Base-by-base conservation (phyloP, 2,113 vertebrate genomes). In the Phyllostomus hastatus region DNA sequence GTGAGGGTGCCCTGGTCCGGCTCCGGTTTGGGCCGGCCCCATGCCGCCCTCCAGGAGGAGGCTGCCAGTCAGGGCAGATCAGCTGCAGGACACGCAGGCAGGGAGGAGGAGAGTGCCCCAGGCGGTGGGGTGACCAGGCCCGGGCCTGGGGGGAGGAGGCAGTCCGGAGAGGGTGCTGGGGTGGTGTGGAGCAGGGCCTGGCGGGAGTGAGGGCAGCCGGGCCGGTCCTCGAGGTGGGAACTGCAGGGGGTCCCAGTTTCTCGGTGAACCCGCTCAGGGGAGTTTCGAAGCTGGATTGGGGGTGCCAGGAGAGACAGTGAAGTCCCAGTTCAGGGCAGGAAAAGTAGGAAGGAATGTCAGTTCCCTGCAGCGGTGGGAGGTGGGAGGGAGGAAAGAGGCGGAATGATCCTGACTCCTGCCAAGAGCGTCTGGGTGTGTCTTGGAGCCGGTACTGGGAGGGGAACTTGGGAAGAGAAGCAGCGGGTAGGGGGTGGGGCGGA, bases 1-100 rank as follows among this genome's bases (percentile, higher is more conserved):
- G 99, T 99, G 97, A 24, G 94, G 33, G 28, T 15, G 1, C 8
- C 48, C 7, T 1, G 38, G 0, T 31, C 12, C 76, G 5, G 61
- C 35, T 38, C 81, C 4, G 19, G 31, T 11, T 41, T 50, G 16
- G 1, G 6, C 79, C 9, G 48, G 79, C 11, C 73, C 15, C 41
- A 2, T 52, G 0, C 72, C 7, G 43, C 85, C 79, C 26, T 28
- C n/a, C 28, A 11, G 69, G 70, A 11, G 69, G 70, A 48, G 10
- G 59, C 43, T 26, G 10, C 50, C 3, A n/a, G 17, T 1, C 46
- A 0, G 1, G 64, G 24, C 43, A 24, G 4, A 5, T 6, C 43
- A 4, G 28, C 70, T 4, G 50, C 59, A 14, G 38, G 73, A 5
- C 10, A 48, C 16, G 33, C 35, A 1, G 15, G 20, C 46, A 33